Base-by-base conservation (phyloP, 2,113 vertebrate species). In the Aldabrachelys gigantea region DNA sequence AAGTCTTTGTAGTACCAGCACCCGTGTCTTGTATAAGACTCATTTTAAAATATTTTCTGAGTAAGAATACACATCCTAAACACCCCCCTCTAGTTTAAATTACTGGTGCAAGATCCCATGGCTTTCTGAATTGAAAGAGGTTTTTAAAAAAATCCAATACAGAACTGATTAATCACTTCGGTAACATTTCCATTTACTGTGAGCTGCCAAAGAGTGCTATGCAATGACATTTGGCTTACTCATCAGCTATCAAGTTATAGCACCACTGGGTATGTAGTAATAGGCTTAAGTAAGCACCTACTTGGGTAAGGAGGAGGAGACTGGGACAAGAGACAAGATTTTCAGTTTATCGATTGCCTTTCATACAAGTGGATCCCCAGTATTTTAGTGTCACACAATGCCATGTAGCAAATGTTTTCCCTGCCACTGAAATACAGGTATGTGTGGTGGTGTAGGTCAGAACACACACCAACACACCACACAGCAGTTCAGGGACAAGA, bases 1-100 rank as follows among this genome's bases (percentile, higher is more conserved):
- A 62, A n/a, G 90, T 86, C 75, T 96, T 76, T 47, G 80, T 8
- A 84, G 38, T 19, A 82, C 31, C 35, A 92, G 75, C 24, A 94
- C 87, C 65, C 88, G n/a, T 1, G 1, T 89, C 92, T 83, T 86
- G 87, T n/a, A 90, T 82, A 17, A 72, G 17, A 22, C 19, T 31
- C 8, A 89, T 81, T 54, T 87, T 31, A 59, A 59, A 31, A 29
- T 13, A 59, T 59, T 59, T 31, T 59, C 12, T 14, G 57, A 29
- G 27, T 59, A 59, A 59, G 12, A 29, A 59, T 6, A 10, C 27
- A 29, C 57, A 59, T 31, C 27, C 57, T 59, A 59, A 31, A 31
- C 57, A 59, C 57, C 12, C 27, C 57, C 57, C 27, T 29, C 27
- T 31, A 29, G 5, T 59, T 27, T 59, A 54, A 59, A 59, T 59